Evolutionary conservation across 2,888 invertebrate genomes (phyloP).

Genomic region (Mesoligia furuncula): DNA sequence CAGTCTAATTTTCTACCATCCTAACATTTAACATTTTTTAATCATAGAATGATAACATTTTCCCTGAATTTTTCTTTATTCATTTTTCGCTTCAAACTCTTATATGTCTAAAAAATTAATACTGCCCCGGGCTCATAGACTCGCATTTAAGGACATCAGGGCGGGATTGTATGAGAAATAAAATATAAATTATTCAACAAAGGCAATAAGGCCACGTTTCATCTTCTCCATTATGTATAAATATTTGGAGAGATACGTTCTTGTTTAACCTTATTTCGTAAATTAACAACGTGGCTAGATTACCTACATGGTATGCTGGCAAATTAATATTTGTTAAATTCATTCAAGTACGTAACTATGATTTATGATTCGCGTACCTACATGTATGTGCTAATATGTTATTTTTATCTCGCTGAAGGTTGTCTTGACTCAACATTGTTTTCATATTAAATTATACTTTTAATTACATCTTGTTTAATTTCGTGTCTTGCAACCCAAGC

Average conservation of each 20-base stretch:
- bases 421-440: constrained; percentile 28
- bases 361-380: constrained; percentile 34
- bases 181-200: constrained; percentile 87
- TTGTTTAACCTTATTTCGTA: constrained; percentile 79
- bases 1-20: constrained; percentile 21
- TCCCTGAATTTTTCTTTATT: constrained; percentile 63
- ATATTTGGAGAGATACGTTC: constrained; percentile 78
- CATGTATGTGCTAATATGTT: constrained; percentile 57
- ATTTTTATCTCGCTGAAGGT: constrained; percentile 38
- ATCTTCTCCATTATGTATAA: constrained; percentile 83
- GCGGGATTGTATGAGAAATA: constrained; percentile 78
- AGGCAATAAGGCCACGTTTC: constrained; percentile 82
- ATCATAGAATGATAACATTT: constrained; percentile 56
- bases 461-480: constrained; percentile 15
- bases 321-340: constrained; percentile 65
- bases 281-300: constrained; percentile 76
- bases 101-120: constrained; percentile 74
- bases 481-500: neutral
- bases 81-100: constrained; percentile 62
- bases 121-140: constrained; percentile 75
- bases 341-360: constrained; percentile 54
- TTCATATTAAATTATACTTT: constrained; percentile 34
- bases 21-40: constrained; percentile 48
- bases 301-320: constrained; percentile 65
- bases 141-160: constrained; percentile 73